A percentile compares a stretch with the other conserved stretches of the same genome.
Evolutionary conservation across 64 coral and sea anemone species (phyloP).

Genomic region (Montipora cactus): DNA sequence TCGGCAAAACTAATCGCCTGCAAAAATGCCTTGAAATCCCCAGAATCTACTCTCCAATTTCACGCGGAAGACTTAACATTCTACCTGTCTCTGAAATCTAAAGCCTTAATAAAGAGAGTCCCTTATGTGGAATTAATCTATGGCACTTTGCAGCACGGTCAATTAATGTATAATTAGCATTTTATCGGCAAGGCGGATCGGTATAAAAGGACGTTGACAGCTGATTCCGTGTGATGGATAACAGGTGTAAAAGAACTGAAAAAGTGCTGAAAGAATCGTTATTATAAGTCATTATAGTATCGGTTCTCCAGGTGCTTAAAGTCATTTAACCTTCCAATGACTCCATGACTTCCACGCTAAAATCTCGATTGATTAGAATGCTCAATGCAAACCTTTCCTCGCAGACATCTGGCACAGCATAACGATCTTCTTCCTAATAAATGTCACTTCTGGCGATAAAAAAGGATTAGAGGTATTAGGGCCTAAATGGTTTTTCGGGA

Average conservation of each 20-base stretch:
- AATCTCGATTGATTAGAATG: background rate
- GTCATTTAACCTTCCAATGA: slow-evolving; percentile 24
- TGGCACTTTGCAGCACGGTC: slow-evolving; percentile 25
- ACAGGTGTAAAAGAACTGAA: background rate
- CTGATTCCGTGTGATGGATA: slow-evolving; percentile 7
- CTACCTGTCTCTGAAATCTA: slow-evolving; percentile 25
- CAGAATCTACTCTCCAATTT: background rate
- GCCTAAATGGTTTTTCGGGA: slow-evolving; percentile 18
- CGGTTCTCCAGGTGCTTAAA: slow-evolving; percentile 5
- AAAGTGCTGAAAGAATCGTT: background rate
- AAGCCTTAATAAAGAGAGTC: slow-evolving; percentile 13
- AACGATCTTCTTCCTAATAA: slow-evolving; percentile 28
- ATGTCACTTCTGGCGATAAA: slow-evolving; percentile 51
- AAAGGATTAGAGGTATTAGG: slow-evolving; percentile 61
- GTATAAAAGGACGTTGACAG: slow-evolving; percentile 39
- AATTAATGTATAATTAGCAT: slow-evolving; percentile 70
- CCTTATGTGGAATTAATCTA: slow-evolving; percentile 9
- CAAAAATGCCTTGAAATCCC: background rate
- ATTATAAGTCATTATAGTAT: background rate
- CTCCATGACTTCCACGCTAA: background rate
- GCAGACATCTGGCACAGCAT: background rate
- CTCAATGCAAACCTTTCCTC: background rate
- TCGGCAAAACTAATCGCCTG: background rate
- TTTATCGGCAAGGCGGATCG: slow-evolving; percentile 74
- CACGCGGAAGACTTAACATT: slow-evolving; percentile 15